Evolutionary conservation across 2,797 vertebrate species (phyloP).

Genomic region (Echeneis naucrates): DNA sequence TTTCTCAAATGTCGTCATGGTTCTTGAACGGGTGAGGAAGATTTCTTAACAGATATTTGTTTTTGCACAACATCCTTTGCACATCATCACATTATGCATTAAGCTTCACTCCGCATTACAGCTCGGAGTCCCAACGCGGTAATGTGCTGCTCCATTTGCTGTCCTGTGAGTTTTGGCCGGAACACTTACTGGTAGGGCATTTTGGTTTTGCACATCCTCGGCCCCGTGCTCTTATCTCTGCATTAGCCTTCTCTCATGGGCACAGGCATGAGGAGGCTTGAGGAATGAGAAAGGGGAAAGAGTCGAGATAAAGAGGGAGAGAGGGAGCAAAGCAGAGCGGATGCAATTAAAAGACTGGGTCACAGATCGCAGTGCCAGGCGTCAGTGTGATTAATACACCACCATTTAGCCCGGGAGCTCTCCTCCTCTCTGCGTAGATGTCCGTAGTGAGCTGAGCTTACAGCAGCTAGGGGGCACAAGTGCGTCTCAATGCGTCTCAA

Average conservation of each 20-base stretch:
- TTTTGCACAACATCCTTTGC: constrained; percentile 20
- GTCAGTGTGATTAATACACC: constrained; percentile 80
- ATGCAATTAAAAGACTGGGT: constrained; percentile 86
- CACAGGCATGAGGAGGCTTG: constrained; percentile 57
- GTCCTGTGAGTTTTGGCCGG: constrained; percentile 32
- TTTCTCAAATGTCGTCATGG: constrained; percentile 34
- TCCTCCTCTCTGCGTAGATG: constrained; percentile 47
- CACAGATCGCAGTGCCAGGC: constrained; percentile 81
- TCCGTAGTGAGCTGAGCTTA: constrained; percentile 21
- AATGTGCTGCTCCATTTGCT: constrained; percentile 20
- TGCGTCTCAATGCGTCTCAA: constrained; percentile 21
- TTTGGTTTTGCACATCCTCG: constrained; percentile 43
- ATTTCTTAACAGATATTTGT: constrained; percentile 36
- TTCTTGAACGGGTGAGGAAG: constrained; percentile 44
- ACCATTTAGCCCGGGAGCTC: constrained; percentile 74
- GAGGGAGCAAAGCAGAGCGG: constrained; percentile 77
- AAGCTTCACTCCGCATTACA: background rate
- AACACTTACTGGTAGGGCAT: constrained; percentile 32
- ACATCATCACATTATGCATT: constrained; percentile 22
- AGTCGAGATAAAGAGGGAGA: constrained; percentile 78
- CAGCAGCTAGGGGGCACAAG: constrained; percentile 69
- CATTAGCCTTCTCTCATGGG: constrained; percentile 74
- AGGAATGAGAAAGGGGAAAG: constrained; percentile 69
- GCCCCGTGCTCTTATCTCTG: constrained; percentile 70
- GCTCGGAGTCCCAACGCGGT: constrained; percentile 6